Evolutionary conservation across 2,113 vertebrate species (phyloP), one percentile per base, ranked within the genome.

Genomic region (Synchiropus splendidus): DNA sequence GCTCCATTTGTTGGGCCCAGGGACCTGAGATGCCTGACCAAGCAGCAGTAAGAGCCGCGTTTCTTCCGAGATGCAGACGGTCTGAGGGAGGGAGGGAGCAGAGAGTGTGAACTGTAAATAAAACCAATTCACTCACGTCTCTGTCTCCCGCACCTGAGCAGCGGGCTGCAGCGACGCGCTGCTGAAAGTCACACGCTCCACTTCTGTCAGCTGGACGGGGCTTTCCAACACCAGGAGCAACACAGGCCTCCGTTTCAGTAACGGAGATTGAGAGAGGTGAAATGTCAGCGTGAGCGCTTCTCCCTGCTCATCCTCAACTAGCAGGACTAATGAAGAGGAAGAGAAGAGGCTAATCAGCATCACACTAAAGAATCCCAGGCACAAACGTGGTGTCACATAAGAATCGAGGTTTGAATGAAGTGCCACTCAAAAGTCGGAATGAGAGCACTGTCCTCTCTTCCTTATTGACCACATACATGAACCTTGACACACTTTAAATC

Each of bases 21-120:
- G n/a, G n/a, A n/a, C n/a, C n/a, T 73, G 45, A 0, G 71, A 42
- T 0, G 61, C 61, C 9, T 35, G 59, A 4, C 82, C 83, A 1
- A 58, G 78, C 27, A 98, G 81, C 1, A 79, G 58, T 18, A 92
- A 43, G 66, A 85, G 92, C 17, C 44, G 81, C 0, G 89, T 89
- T 54, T 74, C 75, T 35, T n/a, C 41, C 47, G 86, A 72, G n/a
- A 86, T 70, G 46, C 94, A 96, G 46, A 80, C 67, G 8, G 56
- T 64, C 94, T 97, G 68, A 14, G 41, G 54, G 10, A 10, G 15
- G 11, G 12, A 5, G 2, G 2, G 3, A 16, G 12, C 12, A 40
- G 13, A 2, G 2, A 16, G 31, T 6, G 15, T 5, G n/a, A n/a
- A n/a, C 17, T 15, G 16, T 12, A 13, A 42, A 16, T 2, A n/a